phyloP scores from a whole-genome alignment of 2,888 invertebrate species.

The Ectropis crepuscularia region DNA sequence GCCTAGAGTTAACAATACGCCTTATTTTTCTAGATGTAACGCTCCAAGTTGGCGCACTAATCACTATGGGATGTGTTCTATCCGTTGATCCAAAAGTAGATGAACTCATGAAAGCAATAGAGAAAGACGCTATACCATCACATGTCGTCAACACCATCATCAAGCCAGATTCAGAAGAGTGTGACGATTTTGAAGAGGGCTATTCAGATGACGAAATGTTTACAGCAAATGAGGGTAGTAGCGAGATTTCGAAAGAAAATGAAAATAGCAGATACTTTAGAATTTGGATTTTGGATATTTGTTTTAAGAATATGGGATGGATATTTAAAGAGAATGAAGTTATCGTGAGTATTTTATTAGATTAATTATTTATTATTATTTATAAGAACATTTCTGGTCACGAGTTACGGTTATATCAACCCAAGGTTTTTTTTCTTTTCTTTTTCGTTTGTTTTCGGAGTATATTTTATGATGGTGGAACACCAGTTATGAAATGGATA shows the following conservation, averaged over 20 bases:
- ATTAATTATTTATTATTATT: no score
- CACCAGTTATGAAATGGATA: no score
- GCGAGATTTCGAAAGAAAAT: slow-evolving; percentile 48
- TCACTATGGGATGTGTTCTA: slow-evolving; percentile 89
- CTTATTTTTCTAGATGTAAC: slow-evolving; percentile 85
- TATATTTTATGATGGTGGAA: no score
- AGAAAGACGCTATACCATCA: slow-evolving; percentile 66
- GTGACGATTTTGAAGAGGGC: slow-evolving; percentile 78
- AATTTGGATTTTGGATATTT: slow-evolving; percentile 86
- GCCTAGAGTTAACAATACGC: not conserved
- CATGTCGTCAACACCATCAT: slow-evolving; percentile 45
- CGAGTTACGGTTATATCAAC: no score
- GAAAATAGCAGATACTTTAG: slow-evolving; percentile 64
- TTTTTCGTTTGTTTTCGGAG: no score
- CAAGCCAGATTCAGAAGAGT: slow-evolving; percentile 57
- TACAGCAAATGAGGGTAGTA: slow-evolving; percentile 46
- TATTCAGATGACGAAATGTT: slow-evolving; percentile 78
- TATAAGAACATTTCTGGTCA: no score
- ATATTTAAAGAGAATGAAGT: slow-evolving; percentile 62
- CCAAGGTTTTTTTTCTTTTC: no score
- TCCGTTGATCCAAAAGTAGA: slow-evolving; percentile 86
- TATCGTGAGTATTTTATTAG: slow-evolving; percentile 57
- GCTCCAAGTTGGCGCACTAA: slow-evolving; percentile 89
- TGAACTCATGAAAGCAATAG: slow-evolving; percentile 86
- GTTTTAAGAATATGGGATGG: slow-evolving; percentile 84